Conservation (phyloP, 2,888 invertebrate species). For the Andrena bucephala region DNA sequence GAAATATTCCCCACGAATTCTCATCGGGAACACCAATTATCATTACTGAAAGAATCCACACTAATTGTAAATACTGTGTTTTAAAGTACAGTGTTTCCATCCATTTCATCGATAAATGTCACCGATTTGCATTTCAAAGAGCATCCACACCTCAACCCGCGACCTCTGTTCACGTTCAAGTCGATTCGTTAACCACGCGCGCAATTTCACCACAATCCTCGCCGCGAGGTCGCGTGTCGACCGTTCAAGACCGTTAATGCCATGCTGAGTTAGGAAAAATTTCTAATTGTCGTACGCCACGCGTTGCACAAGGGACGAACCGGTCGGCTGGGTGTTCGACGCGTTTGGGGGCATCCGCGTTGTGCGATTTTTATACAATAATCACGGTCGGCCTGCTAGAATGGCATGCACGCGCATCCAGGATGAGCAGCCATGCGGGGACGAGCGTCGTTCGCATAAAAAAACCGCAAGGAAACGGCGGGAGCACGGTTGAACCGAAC, state of each 20-base stretch:
- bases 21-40: no score
- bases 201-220: background rate
- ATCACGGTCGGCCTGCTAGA: constrained; percentile 24
- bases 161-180: no score
- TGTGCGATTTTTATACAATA: constrained; percentile 19
- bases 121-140: no score
- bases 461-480: constrained; percentile 8
- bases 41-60: no score
- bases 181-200: no score
- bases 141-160: no score
- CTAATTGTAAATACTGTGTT: no score
- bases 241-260: background rate
- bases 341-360: background rate
- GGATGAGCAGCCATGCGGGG: constrained; percentile 2
- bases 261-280: background rate
- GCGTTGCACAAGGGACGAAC: background rate
- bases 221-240: background rate
- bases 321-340: background rate
- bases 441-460: constrained; percentile 26
- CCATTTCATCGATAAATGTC: no score
- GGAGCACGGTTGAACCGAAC: constrained; percentile 47
- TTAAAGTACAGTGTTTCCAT: no score
- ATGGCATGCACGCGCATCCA: background rate
- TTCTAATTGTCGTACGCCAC: background rate
- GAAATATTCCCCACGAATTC: no score